These are phyloP conservation scores for Drosophila ohnishii DNA, from an alignment of 1,140 invertebrate species.

Conservation along the genomic window DNA sequence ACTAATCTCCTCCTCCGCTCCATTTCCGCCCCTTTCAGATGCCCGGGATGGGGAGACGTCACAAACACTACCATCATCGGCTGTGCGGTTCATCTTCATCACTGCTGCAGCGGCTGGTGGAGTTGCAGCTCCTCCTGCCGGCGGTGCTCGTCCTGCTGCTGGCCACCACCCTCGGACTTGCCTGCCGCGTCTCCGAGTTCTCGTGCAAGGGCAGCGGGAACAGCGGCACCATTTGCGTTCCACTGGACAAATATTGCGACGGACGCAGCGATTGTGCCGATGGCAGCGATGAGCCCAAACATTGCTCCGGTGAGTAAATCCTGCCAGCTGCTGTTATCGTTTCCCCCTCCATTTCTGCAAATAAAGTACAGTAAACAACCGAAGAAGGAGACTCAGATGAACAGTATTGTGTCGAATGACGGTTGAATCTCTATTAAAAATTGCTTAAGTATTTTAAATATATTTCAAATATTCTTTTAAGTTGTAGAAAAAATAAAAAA, in stretches of 20 bases:
- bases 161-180: constrained; percentile 58
- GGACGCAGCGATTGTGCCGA: constrained; percentile 92
- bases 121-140: constrained; percentile 49
- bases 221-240: constrained; percentile 88
- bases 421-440: not conserved
- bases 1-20: constrained; percentile 26
- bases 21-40: constrained; percentile 29
- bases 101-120: constrained; percentile 28
- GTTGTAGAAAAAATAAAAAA: no score
- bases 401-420: not conserved
- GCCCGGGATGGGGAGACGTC: constrained; percentile 45
- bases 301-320: constrained; percentile 88
- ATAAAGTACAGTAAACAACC: constrained; percentile 10
- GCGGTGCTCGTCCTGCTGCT: constrained; percentile 50
- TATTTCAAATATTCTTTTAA: no score
- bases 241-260: constrained; percentile 93
- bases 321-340: constrained; percentile 7
- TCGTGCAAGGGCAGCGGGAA: constrained; percentile 88
- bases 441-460: no score
- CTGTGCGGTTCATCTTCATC: constrained; percentile 36
- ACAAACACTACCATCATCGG: constrained; percentile 50
- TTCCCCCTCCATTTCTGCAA: not conserved
- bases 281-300: constrained; percentile 91
- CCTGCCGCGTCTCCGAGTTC: constrained; percentile 92
- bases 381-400: not conserved